Conservation (phyloP, 1,140 invertebrate species). For the Mercenaria mercenaria region DNA sequence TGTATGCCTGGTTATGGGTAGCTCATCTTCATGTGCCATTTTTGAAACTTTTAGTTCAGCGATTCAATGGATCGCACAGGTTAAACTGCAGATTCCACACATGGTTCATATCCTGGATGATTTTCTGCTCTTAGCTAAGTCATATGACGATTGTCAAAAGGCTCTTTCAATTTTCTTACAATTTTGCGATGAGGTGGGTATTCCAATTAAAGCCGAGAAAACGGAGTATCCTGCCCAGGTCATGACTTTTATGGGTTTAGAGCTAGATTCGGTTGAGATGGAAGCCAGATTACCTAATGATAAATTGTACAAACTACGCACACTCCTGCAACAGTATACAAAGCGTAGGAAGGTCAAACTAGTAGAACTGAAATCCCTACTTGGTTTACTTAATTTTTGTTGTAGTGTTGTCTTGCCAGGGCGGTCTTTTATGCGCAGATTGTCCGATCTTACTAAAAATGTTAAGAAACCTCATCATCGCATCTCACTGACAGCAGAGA, state of each 20-base stretch:
- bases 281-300: background rate
- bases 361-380: conserved; percentile 13
- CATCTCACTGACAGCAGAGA: conserved; percentile 44
- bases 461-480: conserved; percentile 55
- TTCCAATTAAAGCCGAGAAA: conserved; percentile 22
- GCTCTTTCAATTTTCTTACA: background rate
- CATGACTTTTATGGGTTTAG: background rate
- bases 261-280: background rate
- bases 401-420: conserved; percentile 41
- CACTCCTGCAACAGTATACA: background rate
- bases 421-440: conserved; percentile 11
- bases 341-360: background rate
- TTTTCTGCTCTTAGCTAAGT: too few relatives aligned
- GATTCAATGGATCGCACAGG: conserved; percentile 23
- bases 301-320: background rate
- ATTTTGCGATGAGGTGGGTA: background rate
- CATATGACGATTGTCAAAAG: too few relatives aligned
- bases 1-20: conserved; percentile 6
- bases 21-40: conserved; percentile 39
- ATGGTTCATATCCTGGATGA: conserved; percentile 41
- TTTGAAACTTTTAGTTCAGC: conserved; percentile 64
- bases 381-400: conserved; percentile 53
- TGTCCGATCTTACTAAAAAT: conserved; percentile 43
- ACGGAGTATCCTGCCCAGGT: background rate
- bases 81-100: background rate